A percentile compares a stretch with the other conserved stretches of the same genome.
phyloP scores from a whole-genome alignment of 2,113 vertebrate species.

The Callipepla squamata region DNA sequence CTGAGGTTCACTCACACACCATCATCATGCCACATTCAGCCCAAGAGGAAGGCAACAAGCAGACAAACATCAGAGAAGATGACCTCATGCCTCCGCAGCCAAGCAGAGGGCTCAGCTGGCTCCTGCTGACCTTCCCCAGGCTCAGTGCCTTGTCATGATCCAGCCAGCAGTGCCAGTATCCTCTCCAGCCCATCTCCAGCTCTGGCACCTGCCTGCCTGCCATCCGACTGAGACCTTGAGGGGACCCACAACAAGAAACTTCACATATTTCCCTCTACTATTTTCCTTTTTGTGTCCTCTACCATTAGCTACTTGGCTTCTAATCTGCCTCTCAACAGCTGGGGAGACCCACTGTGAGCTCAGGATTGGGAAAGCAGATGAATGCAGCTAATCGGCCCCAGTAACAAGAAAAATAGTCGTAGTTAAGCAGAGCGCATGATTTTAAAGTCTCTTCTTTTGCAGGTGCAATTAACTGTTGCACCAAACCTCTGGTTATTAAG shows the following conservation, averaged over 20 bases:
- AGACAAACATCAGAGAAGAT: background rate
- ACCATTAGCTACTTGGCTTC: background rate
- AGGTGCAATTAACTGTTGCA: background rate
- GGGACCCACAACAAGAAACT: background rate
- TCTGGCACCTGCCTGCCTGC: background rate
- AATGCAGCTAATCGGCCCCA: background rate
- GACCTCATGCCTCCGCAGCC: background rate
- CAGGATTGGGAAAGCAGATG: background rate
- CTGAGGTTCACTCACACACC: too few species aligned
- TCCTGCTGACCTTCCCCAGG: background rate
- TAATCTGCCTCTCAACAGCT: background rate
- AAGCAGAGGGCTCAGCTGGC: background rate
- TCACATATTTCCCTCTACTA: background rate
- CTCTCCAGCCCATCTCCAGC: background rate
- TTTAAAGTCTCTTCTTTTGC: background rate
- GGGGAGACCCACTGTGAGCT: background rate
- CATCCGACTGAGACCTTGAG: background rate
- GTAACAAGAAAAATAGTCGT: background rate
- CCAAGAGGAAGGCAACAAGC: accelerated
- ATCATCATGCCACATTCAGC: background rate
- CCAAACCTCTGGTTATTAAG: background rate
- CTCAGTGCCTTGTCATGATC: background rate
- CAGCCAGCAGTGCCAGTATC: too few species aligned
- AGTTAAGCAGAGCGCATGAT: background rate
- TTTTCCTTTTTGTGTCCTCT: background rate